Percentiles rank a stretch among this genome's conserved stretches.
Conservation (phyloP, 2,797 vertebrate species). For the Tympanoctomys barrerae region DNA sequence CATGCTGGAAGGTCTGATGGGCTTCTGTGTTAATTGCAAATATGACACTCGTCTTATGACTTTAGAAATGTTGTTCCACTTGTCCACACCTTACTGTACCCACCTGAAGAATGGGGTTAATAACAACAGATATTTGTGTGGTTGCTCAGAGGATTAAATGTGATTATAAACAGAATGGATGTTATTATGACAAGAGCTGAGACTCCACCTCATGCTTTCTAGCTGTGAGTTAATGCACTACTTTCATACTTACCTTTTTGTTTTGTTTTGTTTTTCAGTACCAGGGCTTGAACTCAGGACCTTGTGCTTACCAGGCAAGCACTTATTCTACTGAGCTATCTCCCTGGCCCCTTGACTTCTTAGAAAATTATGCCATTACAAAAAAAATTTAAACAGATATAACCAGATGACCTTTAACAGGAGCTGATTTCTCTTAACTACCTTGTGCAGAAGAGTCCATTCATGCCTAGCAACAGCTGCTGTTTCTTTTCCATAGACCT, state of each 20-base stretch:
- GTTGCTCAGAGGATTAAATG: neutral
- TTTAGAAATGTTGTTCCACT: neutral
- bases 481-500: conserved; percentile 9
- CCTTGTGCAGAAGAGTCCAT: neutral
- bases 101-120: neutral
- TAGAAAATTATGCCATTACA: neutral
- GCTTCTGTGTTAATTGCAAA: neutral
- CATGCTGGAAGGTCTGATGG: neutral
- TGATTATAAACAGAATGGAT: neutral
- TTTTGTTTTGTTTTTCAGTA: no score
- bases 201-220: neutral
- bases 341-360: neutral
- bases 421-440: neutral
- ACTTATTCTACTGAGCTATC: no score
- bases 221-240: neutral
- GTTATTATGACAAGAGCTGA: neutral
- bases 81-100: neutral
- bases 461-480: neutral
- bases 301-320: no score
- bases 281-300: no score
- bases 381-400: neutral
- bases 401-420: neutral
- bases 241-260: neutral
- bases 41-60: neutral
- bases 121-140: neutral